Evolutionary conservation across 2,113 vertebrate genomes (phyloP), one percentile per base, ranked within the genome.

Genomic region (Eretmochelys imbricata): DNA sequence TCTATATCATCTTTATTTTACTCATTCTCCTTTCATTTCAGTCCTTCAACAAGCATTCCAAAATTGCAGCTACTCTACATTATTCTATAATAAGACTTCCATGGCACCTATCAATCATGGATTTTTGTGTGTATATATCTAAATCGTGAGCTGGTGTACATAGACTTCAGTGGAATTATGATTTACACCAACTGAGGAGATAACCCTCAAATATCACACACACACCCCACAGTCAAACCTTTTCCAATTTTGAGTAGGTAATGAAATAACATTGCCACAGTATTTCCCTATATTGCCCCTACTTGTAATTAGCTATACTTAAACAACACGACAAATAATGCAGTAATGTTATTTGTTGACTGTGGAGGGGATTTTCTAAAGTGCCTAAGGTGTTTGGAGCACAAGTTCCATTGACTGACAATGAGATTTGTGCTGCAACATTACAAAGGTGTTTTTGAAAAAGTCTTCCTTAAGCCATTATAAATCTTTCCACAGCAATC

Each of bases 101-200:
- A 79, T n/a, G 29, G 54, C 78, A 80, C 24, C 31, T 35, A 54
- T 51, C 57, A 62, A 57, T 22, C 54, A 17, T 53, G 11, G 22
- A 0, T 0, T 35, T 25, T 72, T 13, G 1, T 22, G 27, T 42
- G 42, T 42, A 42, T 42, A 42, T 42, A 42, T 42, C 17, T 1
- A 2, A 84, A 78, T 62, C 29, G 55, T n/a, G 8, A 65, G 27
- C 59, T 87, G 79, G 38, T 31, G 27, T 31, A 75, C 93, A 82
- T n/a, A 86, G 27, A 29, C 38, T 75, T 87, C 79, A 19, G 25
- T 54, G 84, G 38, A 38, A 38, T 65, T 87, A 4, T 27, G 12
- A 49, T 24, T 91, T 48, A 54, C 87, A n/a, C 27, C n/a, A 78
- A 20, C 0, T 1, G 13, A 80, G 79, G 27, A 78, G 24, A 25